Base-by-base conservation (phyloP, 23 tunicate genomes). In the Ciona savignyi region DNA sequence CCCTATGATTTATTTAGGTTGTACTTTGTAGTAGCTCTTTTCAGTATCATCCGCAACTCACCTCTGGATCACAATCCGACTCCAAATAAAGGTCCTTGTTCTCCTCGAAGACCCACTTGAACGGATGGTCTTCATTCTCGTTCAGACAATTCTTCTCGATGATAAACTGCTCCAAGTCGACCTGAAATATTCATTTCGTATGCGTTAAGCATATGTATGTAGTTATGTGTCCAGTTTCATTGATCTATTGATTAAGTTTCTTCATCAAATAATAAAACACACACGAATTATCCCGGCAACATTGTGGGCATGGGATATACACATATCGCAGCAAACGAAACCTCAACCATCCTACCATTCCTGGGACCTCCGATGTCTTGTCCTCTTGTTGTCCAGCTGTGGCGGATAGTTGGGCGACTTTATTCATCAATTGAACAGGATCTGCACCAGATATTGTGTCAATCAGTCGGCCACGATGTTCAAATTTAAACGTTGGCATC, bases 21-120 rank as follows among this genome's bases (percentile, higher is more conserved):
- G n/a, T n/a, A n/a, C n/a, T n/a, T n/a, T n/a, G n/a, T n/a, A n/a
- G n/a, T n/a, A n/a, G n/a, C n/a, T n/a, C n/a, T n/a, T n/a, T n/a
- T n/a, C n/a, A n/a, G n/a, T n/a, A n/a, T n/a, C n/a, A n/a, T n/a
- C n/a, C n/a, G n/a, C n/a, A n/a, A 33, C 67, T 0, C 15, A 87
- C 95, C 86, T 90, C 97, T 2, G 85, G 76, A 76, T 90, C 97
- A 70, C 97, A 90, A 42, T 90, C 97, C 0, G 97, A 90, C 62
- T 90, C 85, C 27, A 89, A 76, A 69, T 77, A 89, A n/a, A 84
- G 32, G 29, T 78, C 77, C 0, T 71, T 64, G 73, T 89, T 82
- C 23, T 84, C 81, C 51, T 90, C 91, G 68, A 90, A 84, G 2
- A 90, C 84, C 60, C 70, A 68, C 32, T 79, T 84, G 19, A 84